These are phyloP conservation scores for Pedicia rivosa DNA, from an alignment of 2,888 invertebrate species.

Conservation along the genomic window DNA sequence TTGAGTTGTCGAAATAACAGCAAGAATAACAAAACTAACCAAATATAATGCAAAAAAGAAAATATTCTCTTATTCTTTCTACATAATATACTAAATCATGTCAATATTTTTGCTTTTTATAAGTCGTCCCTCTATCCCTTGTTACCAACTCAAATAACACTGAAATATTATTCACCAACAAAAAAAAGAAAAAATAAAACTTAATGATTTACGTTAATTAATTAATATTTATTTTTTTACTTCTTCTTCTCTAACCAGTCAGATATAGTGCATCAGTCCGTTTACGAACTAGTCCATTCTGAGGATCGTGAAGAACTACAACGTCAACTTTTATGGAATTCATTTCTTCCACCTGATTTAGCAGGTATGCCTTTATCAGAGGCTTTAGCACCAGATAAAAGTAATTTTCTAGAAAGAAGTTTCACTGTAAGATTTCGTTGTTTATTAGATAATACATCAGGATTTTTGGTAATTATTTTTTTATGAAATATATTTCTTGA, in stretches of 20 bases:
- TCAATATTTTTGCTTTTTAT: too few species aligned
- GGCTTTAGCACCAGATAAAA: conserved; percentile 74
- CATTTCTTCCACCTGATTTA: conserved; percentile 54
- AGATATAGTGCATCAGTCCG: conserved; percentile 98
- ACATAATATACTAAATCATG: too few species aligned
- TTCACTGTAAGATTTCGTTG: conserved; percentile 98
- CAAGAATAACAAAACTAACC: too few species aligned
- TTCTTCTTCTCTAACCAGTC: conserved; percentile 52
- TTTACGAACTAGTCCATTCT: conserved; percentile 96
- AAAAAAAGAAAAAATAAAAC: too few species aligned
- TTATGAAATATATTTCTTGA: not conserved
- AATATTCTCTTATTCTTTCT: too few species aligned
- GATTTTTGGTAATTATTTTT: conserved; percentile 49
- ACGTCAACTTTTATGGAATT: conserved; percentile 88
- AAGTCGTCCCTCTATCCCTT: too few species aligned
- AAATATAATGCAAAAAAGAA: too few species aligned
- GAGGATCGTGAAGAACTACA: conserved; percentile 97
- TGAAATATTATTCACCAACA: too few species aligned
- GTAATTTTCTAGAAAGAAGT: conserved; percentile 82
- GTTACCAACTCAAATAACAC: too few species aligned
- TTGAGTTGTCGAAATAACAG: too few species aligned
- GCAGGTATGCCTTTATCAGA: conserved; percentile 64
- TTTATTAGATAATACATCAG: conserved; percentile 97
- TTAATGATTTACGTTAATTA: not conserved
- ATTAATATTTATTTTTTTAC: conserved; percentile 6